Percentiles rank a stretch among this genome's conserved stretches.
These are phyloP conservation scores for Parthenolecanium corni DNA, from an alignment of 2,888 invertebrate genomes.

Conservation along the genomic window DNA sequence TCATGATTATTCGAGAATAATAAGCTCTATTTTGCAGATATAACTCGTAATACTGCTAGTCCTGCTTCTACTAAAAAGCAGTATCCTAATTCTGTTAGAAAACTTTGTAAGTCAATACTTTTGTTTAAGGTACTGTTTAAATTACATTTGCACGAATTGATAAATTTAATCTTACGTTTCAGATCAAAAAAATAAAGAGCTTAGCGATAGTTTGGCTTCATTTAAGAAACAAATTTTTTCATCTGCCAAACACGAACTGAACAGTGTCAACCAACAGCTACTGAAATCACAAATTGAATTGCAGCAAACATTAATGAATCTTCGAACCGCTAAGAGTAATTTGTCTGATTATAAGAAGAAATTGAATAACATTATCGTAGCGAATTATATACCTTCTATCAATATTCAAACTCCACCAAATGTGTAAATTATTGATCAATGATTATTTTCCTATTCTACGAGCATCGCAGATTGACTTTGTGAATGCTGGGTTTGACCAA, in stretches of 20 bases:
- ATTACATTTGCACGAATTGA: neutral
- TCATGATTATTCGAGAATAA: neutral
- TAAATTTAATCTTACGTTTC: neutral
- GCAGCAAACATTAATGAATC: conserved; percentile 4
- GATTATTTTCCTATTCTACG: no score
- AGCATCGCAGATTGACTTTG: no score
- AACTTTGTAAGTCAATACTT: conserved; percentile 3
- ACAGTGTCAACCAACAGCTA: conserved; percentile 21
- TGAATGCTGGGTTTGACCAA: no score
- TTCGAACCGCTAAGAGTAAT: conserved; percentile 1
- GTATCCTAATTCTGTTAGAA: neutral
- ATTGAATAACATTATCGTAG: conserved; percentile 12
- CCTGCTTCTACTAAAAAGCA: neutral
- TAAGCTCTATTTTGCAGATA: neutral
- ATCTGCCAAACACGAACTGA: conserved; percentile 14
- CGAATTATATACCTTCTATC: conserved; percentile 19
- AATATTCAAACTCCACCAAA: conserved; percentile 18
- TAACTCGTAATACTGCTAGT: neutral
- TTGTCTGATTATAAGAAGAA: conserved; percentile 9
- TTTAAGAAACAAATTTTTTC: conserved; percentile 15
- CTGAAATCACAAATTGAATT: conserved; percentile 25
- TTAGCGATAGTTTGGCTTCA: conserved; percentile 6
- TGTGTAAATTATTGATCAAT: no score
- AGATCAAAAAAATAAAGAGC: conserved; percentile 14
- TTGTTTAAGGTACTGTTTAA: neutral